A percentile compares a stretch with the other conserved stretches of the same genome.
Conservation (phyloP, 1,140 invertebrate genomes). For the Grapholita molesta region DNA sequence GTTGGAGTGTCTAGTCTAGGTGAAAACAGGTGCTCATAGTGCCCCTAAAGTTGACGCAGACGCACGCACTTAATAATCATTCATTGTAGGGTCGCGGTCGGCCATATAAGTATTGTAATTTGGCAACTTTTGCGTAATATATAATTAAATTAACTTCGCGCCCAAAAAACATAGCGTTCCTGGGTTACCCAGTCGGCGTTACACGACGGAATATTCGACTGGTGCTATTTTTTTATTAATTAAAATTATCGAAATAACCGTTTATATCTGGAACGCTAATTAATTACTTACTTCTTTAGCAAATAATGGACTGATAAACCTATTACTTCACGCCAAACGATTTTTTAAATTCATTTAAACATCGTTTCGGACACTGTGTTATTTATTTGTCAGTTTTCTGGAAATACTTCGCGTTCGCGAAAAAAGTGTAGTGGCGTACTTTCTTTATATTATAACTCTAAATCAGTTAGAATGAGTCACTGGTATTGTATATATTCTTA, state of each 20-base stretch:
- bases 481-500: not conserved
- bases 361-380: not conserved
- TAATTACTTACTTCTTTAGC: not conserved
- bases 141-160: no score
- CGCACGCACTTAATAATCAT: no score
- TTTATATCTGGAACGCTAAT: not conserved
- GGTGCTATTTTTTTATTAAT: no score
- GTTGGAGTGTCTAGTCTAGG: no score
- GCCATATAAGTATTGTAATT: no score
- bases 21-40: no score
- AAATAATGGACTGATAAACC: not conserved
- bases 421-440: not conserved
- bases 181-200: no score
- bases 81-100: no score
- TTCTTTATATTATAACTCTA: not conserved
- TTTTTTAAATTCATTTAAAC: not conserved
- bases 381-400: not conserved
- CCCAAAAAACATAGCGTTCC: no score
- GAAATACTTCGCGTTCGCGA: not conserved
- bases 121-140: no score
- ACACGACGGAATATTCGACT: no score
- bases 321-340: not conserved
- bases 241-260: not conserved
- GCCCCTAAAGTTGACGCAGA: no score
- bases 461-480: not conserved